Evolutionary conservation across 2,797 vertebrate species (phyloP).

Genomic region (Siniperca scherzeri): DNA sequence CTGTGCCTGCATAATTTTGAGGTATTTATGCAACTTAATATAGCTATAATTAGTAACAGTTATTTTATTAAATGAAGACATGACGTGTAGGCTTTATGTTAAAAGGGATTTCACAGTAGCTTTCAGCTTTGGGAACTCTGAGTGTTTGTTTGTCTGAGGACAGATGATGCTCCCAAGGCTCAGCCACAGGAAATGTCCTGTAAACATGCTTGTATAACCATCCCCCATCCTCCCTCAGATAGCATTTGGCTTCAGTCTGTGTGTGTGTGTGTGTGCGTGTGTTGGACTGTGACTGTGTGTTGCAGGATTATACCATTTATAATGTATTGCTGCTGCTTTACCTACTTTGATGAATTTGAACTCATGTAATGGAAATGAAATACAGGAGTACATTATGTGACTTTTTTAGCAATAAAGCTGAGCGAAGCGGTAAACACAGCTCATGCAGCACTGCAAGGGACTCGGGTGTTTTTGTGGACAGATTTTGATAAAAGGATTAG

Average conservation of each 20-base stretch:
- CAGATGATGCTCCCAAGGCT: conserved; percentile 82
- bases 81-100: conserved; percentile 21
- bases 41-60: conserved; percentile 21
- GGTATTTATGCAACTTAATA: conserved; percentile 23
- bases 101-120: conserved; percentile 42
- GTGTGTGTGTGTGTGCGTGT: conserved; percentile 48
- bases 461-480: conserved; percentile 55
- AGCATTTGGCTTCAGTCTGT: conserved; percentile 66
- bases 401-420: conserved; percentile 60
- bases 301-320: conserved; percentile 60
- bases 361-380: conserved; percentile 67
- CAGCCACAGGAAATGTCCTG: conserved; percentile 84
- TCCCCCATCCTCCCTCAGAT: conserved; percentile 79
- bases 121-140: conserved; percentile 64
- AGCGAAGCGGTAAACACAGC: conserved; percentile 33
- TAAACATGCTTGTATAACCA: conserved; percentile 85
- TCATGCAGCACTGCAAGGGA: conserved; percentile 36
- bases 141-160: conserved; percentile 82
- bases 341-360: conserved; percentile 63
- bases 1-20: conserved; percentile 4
- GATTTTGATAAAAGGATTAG: conserved; percentile 77
- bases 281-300: conserved; percentile 47
- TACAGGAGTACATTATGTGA: conserved; percentile 54
- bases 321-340: conserved; percentile 53
- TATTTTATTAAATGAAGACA: conserved; percentile 35